phyloP scores from a whole-genome alignment of 2,888 invertebrate species.

The Monoplex corrugatus region DNA sequence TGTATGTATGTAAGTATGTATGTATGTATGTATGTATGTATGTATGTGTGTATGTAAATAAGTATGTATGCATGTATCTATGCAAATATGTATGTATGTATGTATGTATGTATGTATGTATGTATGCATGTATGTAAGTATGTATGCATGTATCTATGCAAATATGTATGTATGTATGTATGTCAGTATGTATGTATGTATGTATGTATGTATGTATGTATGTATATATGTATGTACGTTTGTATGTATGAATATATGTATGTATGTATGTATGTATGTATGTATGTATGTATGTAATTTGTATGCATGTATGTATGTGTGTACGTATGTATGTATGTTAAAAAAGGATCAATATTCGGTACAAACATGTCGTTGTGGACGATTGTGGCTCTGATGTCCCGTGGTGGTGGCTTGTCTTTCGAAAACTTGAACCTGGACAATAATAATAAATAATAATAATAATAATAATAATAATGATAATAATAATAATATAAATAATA shows the following conservation, averaged over 20 bases:
- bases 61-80: background rate
- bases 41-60: background rate
- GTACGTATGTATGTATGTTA: background rate
- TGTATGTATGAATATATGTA: background rate
- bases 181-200: background rate
- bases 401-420: background rate
- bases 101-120: too few relatives aligned
- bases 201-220: background rate
- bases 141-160: too few relatives aligned
- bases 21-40: too few relatives aligned
- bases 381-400: background rate
- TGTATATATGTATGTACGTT: background rate
- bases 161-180: too few relatives aligned
- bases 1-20: too few relatives aligned
- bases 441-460: too few relatives aligned
- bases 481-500: too few relatives aligned
- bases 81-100: background rate
- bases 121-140: too few relatives aligned
- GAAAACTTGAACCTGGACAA: background rate
- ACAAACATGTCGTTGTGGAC: slow-evolving; percentile 21
- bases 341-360: background rate
- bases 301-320: background rate
- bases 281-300: too few relatives aligned
- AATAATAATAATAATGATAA: too few relatives aligned
- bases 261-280: background rate